Conservation (phyloP, 2,797 vertebrate genomes). For the Falco peregrinus region DNA sequence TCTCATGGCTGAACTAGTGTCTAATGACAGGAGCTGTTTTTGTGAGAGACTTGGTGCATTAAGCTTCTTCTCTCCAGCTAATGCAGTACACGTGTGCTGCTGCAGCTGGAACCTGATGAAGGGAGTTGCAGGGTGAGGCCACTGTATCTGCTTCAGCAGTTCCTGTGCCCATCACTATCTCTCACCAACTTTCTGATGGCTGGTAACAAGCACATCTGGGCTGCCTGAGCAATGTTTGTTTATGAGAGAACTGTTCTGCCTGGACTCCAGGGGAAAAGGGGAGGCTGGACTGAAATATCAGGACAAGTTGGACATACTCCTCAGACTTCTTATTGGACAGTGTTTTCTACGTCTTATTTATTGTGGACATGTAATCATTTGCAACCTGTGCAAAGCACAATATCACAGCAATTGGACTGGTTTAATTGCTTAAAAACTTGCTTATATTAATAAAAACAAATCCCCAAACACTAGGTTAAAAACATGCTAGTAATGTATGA, state of each 20-base stretch:
- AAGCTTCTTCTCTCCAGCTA: not conserved
- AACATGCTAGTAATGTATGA: not conserved
- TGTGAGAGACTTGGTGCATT: not conserved
- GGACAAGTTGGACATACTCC: not conserved
- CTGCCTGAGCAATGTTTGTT: not conserved
- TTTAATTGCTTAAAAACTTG: not conserved
- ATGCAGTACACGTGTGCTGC: not conserved
- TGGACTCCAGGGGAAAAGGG: not conserved
- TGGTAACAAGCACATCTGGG: not conserved
- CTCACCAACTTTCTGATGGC: not conserved
- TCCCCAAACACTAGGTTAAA: fast-evolving
- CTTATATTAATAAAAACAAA: not conserved
- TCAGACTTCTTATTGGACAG: not conserved
- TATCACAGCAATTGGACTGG: not conserved
- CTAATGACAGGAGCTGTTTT: not conserved
- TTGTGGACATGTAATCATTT: not conserved
- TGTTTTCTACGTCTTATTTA: not conserved
- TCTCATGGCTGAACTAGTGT: not conserved
- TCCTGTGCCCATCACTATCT: not conserved
- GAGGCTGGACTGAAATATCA: not conserved
- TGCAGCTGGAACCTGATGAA: not conserved
- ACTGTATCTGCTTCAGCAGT: not conserved
- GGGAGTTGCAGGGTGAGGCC: not conserved
- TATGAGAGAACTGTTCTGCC: not conserved
- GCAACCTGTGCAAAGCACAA: not conserved